These are phyloP conservation scores for Macaria liturata DNA, from an alignment of 2,888 invertebrate genomes.

Conservation along the genomic window DNA sequence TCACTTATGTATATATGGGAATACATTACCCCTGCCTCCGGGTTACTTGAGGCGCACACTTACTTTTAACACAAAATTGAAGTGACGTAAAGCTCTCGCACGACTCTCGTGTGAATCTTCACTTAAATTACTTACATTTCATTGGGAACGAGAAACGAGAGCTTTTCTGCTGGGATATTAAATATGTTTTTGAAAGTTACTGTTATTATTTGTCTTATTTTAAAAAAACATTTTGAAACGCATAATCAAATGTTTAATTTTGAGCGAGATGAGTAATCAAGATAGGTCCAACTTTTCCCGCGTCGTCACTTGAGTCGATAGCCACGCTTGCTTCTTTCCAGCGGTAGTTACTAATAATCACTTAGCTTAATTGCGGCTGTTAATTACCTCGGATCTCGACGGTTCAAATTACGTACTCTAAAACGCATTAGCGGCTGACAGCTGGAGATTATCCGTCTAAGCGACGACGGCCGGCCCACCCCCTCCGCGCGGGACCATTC, in stretches of 20 bases:
- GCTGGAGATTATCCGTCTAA: constrained; percentile 83
- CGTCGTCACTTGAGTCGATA: constrained; percentile 33
- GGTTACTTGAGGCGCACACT: constrained; percentile 78
- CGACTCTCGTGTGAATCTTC: constrained; percentile 73
- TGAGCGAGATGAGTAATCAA: no score
- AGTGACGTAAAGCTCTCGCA: constrained; percentile 80
- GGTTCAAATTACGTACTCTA: constrained; percentile 84
- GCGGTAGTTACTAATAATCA: constrained; percentile 74
- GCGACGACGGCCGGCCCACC: constrained; percentile 63
- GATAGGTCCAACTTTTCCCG: constrained; percentile 3
- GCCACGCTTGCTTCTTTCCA: constrained; percentile 54
- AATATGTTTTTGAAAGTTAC: no score
- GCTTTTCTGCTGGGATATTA: constrained; percentile 19
- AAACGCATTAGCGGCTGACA: constrained; percentile 83
- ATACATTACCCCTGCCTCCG: constrained; percentile 80
- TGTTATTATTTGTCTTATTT: no score
- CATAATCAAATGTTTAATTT: no score
- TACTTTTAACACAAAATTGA: constrained; percentile 82
- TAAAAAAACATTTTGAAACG: no score
- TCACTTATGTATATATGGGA: constrained; percentile 82
- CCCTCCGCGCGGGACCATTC: constrained; percentile 65
- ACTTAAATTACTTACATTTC: constrained; percentile 77
- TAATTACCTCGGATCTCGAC: constrained; percentile 81
- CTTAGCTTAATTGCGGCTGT: constrained; percentile 81
- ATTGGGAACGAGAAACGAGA: constrained; percentile 69